Conservation (phyloP, 2,797 vertebrate genomes). For the Syndactyla subalaris region DNA sequence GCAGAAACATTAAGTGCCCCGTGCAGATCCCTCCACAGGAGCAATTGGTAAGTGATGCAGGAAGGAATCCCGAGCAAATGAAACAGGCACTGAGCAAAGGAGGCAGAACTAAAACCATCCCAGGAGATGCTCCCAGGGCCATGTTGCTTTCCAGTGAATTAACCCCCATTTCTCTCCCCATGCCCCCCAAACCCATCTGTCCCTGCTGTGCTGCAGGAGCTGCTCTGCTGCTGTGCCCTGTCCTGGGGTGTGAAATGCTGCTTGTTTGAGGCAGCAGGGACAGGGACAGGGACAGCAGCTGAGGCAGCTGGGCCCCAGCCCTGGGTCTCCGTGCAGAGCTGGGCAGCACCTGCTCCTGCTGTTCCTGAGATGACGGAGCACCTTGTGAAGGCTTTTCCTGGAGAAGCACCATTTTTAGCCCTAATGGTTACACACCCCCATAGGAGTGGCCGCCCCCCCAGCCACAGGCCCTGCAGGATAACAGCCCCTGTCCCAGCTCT, state of each 20-base stretch:
- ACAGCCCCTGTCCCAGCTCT: not conserved
- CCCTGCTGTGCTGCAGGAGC: not conserved
- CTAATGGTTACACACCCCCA: fast-evolving
- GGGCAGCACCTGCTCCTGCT: not conserved
- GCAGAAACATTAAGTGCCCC: not conserved
- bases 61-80: not conserved
- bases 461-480: not conserved
- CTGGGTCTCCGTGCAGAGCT: not conserved
- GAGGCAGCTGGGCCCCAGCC: not conserved
- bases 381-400: not conserved
- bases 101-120: not conserved
- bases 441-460: not conserved
- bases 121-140: not conserved
- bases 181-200: not conserved
- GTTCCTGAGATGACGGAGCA: not conserved
- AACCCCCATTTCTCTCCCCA: not conserved
- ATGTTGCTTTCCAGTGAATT: fast-evolving
- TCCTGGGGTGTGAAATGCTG: not conserved
- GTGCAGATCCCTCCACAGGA: fast-evolving
- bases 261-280: not conserved
- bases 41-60: no score
- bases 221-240: not conserved
- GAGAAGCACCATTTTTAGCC: not conserved
- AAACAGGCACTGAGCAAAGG: not conserved
- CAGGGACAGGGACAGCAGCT: not conserved